phyloP scores from a whole-genome alignment of 2,113 vertebrate genomes.

The Typhlomys cinereus region DNA sequence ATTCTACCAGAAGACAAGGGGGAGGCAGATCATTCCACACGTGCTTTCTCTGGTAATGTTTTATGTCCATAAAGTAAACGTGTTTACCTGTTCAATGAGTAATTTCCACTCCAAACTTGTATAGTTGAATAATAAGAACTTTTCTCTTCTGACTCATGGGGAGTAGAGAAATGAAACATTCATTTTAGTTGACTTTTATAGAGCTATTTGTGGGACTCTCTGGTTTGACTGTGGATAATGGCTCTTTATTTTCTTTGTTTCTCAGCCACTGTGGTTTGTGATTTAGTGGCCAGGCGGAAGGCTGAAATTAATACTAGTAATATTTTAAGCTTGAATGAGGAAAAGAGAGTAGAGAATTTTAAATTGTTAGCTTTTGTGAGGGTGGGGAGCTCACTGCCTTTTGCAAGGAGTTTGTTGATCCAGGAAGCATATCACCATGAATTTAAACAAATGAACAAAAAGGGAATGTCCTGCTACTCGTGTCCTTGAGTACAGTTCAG shows the following conservation, averaged over 20 bases:
- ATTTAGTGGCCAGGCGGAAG: constrained; percentile 49
- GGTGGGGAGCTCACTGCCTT: constrained; percentile 23
- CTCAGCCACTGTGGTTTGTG: constrained; percentile 56
- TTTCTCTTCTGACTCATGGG: constrained; percentile 61
- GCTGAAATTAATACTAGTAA: constrained; percentile 68
- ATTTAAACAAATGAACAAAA: neutral
- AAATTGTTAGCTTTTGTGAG: constrained; percentile 55
- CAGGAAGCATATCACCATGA: neutral
- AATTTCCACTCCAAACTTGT: neutral
- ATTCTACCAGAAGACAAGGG: neutral
- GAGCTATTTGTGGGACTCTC: constrained; percentile 56
- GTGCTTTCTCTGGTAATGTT: neutral
- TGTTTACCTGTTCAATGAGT: constrained; percentile 29
- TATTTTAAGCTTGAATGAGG: constrained; percentile 57
- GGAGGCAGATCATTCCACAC: neutral
- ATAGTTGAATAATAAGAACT: neutral
- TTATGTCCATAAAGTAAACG: constrained; percentile 11
- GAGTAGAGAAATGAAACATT: constrained; percentile 31
- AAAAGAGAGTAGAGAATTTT: constrained; percentile 52
- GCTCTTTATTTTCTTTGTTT: constrained; percentile 72
- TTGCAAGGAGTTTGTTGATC: constrained; percentile 34
- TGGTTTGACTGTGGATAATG: constrained; percentile 57
- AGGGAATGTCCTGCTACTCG: neutral
- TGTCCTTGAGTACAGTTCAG: neutral
- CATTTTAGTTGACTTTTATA: constrained; percentile 36